Conservation (phyloP, 2,888 invertebrate genomes). For the Agrilus mali region DNA sequence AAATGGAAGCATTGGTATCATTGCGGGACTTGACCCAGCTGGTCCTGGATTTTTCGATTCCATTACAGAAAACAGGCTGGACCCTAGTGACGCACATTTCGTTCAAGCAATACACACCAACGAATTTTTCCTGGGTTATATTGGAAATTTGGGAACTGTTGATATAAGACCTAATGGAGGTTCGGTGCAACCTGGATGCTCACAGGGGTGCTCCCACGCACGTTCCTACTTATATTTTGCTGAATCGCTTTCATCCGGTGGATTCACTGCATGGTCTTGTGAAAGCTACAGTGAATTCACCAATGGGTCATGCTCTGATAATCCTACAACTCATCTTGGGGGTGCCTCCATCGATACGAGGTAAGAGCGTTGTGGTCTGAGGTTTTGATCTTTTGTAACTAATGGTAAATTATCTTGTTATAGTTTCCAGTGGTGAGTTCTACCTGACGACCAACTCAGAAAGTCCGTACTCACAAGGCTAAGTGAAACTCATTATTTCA, state of each 20-base stretch:
- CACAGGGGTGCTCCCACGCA: constrained; percentile 32
- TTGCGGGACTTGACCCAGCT: constrained; percentile 30
- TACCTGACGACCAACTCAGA: constrained; percentile 23
- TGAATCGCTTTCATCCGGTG: constrained; percentile 28
- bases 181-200: constrained; percentile 27
- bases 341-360: constrained; percentile 11
- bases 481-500: background rate
- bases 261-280: constrained; percentile 23
- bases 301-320: constrained; percentile 13
- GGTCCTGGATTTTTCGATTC: constrained; percentile 18
- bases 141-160: constrained; percentile 22
- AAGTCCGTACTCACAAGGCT: constrained; percentile 21
- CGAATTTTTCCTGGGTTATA: constrained; percentile 16
- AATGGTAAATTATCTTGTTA: too few relatives aligned
- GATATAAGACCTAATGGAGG: constrained; percentile 32
- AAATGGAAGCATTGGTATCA: constrained; percentile 18
- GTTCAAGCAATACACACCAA: constrained; percentile 29
- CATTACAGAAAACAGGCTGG: constrained; percentile 19
- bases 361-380: constrained; percentile 4
- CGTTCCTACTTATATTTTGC: constrained; percentile 33
- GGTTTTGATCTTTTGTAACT: too few relatives aligned
- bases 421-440: constrained; percentile 21
- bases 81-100: constrained; percentile 23
- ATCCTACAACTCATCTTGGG: constrained; percentile 14
- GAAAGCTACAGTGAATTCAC: constrained; percentile 12